Evolutionary conservation across 2,113 vertebrate genomes (phyloP), one percentile per base, ranked within the genome.

Genomic region (Picathartes gymnocephalus): DNA sequence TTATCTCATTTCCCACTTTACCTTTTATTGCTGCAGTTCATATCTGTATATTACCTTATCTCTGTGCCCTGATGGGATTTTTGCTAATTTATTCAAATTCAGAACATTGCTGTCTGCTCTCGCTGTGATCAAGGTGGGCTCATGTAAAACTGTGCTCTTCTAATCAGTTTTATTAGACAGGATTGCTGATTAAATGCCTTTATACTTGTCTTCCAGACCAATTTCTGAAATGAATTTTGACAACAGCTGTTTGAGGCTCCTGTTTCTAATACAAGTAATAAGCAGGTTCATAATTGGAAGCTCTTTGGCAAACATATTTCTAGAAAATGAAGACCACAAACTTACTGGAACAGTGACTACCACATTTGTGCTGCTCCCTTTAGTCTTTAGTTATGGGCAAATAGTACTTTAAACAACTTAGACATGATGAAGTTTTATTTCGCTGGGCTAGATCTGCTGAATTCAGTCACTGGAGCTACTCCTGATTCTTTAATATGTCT

Each of bases 141-240:
- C 58, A 45, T 53, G 60, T 87, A 87, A 84, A 91, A 33, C 39
- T 69, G 7, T 54, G 37, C 73, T 85, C 30, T 69, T 88, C 64
- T 90, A 58, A 81, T 94, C 74, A 66, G 56, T 73, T 96, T 93
- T 94, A 84, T 96, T 93, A 56, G 68, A 39, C 47, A 73, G 45
- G 51, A 51, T 71, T 86, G 54, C 53, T 90, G 86, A 79, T 94
- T 81, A 66, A 65, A 27, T 92, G 48, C 53, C 76, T 90, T 89
- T 23, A 44, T 72, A 20, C 7, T 71, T 84, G 30, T 44, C 79
- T 96, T 73, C 83, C 71, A 87, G 58, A 61, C 40, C 40, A 64
- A 68, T 93, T 81, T 86, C 44, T 92, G 44, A 71, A 92, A 82
- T 84, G 35, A 58, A 42, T 65, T 74, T 81, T 96, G 88, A 84